Base-by-base conservation (phyloP, 2,888 invertebrate genomes). In the Bibio marci region DNA sequence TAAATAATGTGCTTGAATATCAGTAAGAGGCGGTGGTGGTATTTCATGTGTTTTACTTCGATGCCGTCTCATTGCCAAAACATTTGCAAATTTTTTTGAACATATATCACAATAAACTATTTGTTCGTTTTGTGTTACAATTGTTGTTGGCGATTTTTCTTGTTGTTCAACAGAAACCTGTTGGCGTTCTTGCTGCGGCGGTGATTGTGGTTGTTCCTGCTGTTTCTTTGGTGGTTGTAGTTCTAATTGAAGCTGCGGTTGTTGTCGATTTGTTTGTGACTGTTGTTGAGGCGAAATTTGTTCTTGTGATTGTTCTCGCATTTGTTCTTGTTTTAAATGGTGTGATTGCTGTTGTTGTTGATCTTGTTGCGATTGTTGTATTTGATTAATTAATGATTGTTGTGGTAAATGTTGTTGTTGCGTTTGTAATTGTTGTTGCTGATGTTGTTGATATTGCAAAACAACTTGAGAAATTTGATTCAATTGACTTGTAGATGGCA, bases 11-110 rank as follows among this genome's bases (percentile, higher is more conserved):
- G 47, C 45, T 38, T 48, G 47, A 26, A 71, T 68, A 35, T 73
- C 73, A 53, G 22, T 22, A 6, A 22, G 8, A 10, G 45, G 49
- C 35, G 48, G 52, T 12, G 47, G 45, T 38, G 49, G 47, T 25
- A 71, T 68, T 35, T 73, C 73, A 53, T 80, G 80, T 35, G 69
- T 66, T 49, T 75, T 76, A 43, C 70, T 67, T 46, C 75, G 73
- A 62, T 81, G 80, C 32, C 75, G 72, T 38, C 73, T 70, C 45
- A 81, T 66, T 47, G 78, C 76, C 42, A 77, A 75, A 45, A 79
- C 75, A 54, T 74, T 80, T 45, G 74, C 71, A 55, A 81, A 81
- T 38, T 76, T 72, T 53, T 77, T 79, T 41, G 74, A 70, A 56
- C 80, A 82, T 43, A 80, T 62, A 50, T 79, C 79, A 56, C 80